Percentiles rank a stretch among this genome's conserved stretches.
These are phyloP conservation scores for Penelope pileata DNA, from an alignment of 2,113 vertebrate genomes.

Conservation along the genomic window DNA sequence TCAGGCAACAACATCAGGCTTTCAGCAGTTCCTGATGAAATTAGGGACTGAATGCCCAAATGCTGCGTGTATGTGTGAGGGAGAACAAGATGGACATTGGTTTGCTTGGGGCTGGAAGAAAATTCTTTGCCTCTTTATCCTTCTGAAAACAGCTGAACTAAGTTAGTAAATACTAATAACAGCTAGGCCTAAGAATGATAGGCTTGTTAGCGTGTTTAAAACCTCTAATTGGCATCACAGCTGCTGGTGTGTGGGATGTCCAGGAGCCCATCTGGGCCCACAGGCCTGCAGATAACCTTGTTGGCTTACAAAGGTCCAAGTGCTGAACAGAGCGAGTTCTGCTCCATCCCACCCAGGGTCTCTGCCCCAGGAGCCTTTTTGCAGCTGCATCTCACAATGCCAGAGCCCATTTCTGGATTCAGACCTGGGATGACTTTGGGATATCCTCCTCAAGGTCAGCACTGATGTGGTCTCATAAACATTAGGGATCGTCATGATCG, in stretches of 20 bases:
- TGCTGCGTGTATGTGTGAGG: neutral
- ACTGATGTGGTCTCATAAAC: neutral
- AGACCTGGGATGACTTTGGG: neutral
- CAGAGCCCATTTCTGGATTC: neutral
- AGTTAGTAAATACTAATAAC: neutral
- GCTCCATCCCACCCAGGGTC: rapidly evolving
- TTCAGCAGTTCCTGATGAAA: neutral
- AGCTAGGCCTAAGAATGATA: neutral
- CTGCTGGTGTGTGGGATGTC: neutral
- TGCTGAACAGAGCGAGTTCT: neutral
- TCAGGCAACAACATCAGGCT: neutral
- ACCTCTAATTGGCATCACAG: neutral
- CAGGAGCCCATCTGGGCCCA: neutral
- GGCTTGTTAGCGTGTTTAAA: neutral
- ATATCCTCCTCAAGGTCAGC: neutral
- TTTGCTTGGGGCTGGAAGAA: neutral
- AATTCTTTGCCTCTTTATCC: neutral
- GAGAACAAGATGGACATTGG: neutral
- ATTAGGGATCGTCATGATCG: neutral
- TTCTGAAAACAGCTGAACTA: neutral
- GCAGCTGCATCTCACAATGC: neutral
- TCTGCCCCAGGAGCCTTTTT: neutral
- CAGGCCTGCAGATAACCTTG: neutral
- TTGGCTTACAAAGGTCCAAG: neutral
- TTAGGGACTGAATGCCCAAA: neutral